phyloP scores from a whole-genome alignment of 2,113 vertebrate species.

The Pimephales promelas region DNA sequence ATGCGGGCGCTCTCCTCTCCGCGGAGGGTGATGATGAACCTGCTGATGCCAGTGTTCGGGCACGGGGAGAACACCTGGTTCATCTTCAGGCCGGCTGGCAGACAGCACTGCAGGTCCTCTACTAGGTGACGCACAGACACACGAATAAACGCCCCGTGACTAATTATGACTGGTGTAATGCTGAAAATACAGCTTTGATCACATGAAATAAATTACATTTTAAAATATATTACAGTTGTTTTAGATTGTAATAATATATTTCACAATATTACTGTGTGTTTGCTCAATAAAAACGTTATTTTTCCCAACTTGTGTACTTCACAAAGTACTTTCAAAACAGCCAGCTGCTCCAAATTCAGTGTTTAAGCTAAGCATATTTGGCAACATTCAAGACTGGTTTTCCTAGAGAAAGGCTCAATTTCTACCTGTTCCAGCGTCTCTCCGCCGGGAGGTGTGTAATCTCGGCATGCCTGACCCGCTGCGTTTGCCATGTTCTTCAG shows the following conservation, averaged over 20 bases:
- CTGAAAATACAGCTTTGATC: background rate
- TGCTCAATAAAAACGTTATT: too few species aligned
- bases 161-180: slow-evolving; percentile 64
- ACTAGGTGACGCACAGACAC: slow-evolving; percentile 84
- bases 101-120: slow-evolving; percentile 80
- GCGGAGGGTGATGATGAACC: slow-evolving; percentile 82
- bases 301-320: background rate
- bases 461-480: slow-evolving; percentile 81
- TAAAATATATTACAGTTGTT: background rate
- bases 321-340: background rate
- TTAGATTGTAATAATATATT: background rate
- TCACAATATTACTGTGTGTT: background rate
- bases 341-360: background rate
- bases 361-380: background rate
- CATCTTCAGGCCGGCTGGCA: slow-evolving; percentile 76
- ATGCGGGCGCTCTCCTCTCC: slow-evolving; percentile 60
- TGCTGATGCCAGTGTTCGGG: slow-evolving; percentile 89
- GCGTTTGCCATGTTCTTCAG: slow-evolving; percentile 92
- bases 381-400: background rate
- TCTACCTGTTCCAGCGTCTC: slow-evolving; percentile 90
- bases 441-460: slow-evolving; percentile 89
- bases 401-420: slow-evolving; percentile 1
- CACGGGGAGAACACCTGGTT: slow-evolving; percentile 82
- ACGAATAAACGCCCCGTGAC: slow-evolving; percentile 91
- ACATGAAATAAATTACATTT: background rate